Evolutionary conservation across 2,113 vertebrate species (phyloP).

Genomic region (Stigmatopora nigra): DNA sequence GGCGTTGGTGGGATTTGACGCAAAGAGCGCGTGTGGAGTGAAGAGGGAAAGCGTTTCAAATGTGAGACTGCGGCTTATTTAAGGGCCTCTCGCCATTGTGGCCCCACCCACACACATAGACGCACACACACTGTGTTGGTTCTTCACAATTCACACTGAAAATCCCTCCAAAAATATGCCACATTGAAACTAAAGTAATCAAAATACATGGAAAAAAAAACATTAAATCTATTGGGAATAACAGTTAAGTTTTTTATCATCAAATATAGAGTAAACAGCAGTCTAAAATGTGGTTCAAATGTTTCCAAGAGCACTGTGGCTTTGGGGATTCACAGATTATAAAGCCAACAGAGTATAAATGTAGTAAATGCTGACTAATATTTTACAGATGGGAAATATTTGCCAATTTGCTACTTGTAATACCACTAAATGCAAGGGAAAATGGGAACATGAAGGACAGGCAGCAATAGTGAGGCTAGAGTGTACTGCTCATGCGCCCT

Average conservation of each 20-base stretch:
- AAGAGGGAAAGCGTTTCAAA: conserved; percentile 21
- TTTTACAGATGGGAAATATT: not conserved
- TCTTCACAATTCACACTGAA: not conserved
- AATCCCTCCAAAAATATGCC: not conserved
- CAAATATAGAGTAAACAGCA: not conserved
- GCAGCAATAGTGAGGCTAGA: not conserved
- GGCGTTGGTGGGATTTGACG: not conserved
- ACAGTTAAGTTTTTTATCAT: not conserved
- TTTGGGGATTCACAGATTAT: not conserved
- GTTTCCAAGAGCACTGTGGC: not conserved
- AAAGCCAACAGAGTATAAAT: not conserved
- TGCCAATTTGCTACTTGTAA: not conserved
- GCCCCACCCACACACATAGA: conserved; percentile 36
- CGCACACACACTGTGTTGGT: not conserved
- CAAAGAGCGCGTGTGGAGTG: not conserved
- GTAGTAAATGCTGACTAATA: not conserved
- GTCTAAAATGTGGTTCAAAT: not conserved
- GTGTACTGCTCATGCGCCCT: not conserved
- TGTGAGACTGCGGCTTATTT: conserved; percentile 29
- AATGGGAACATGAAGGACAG: not conserved
- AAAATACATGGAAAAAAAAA: not conserved
- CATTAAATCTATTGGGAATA: not conserved
- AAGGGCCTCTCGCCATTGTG: not conserved
- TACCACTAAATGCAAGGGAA: not conserved
- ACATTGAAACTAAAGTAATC: not conserved